phyloP scores from a whole-genome alignment of 2,888 invertebrate genomes.

The Eumerus sabulonum region DNA sequence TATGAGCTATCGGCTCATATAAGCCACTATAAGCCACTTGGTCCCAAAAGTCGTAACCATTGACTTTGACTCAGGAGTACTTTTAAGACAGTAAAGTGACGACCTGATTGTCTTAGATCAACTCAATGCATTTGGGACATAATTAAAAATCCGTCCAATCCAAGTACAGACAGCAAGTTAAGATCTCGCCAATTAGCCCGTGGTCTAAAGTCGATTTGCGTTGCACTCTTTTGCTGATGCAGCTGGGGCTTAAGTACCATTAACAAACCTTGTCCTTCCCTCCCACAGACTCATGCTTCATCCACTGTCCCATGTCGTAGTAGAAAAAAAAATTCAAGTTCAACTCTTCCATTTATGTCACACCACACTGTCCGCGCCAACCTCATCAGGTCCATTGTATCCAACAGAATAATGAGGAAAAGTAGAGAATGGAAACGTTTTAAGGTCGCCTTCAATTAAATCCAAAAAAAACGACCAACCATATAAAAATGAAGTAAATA shows the following conservation, averaged over 20 bases:
- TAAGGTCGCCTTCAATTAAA: constrained; percentile 62
- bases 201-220: constrained; percentile 48
- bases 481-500: constrained; percentile 7
- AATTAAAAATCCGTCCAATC: no score
- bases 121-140: no score
- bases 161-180: constrained; percentile 15
- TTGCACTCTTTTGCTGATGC: constrained; percentile 48
- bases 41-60: no score
- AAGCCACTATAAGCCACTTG: no score
- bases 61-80: no score
- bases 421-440: constrained; percentile 45
- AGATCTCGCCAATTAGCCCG: constrained; percentile 35
- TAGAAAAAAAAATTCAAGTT: no score
- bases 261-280: constrained; percentile 14
- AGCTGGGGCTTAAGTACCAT: constrained; percentile 32
- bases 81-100: no score
- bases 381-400: not conserved
- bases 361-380: no score
- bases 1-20: no score
- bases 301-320: not conserved
- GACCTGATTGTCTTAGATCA: no score
- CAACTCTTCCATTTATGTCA: no score
- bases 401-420: constrained; percentile 16
- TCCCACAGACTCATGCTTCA: not conserved
- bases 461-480: constrained; percentile 37